These are phyloP conservation scores for Agelaius phoeniceus DNA, from an alignment of 2,113 vertebrate species.

Conservation along the genomic window DNA sequence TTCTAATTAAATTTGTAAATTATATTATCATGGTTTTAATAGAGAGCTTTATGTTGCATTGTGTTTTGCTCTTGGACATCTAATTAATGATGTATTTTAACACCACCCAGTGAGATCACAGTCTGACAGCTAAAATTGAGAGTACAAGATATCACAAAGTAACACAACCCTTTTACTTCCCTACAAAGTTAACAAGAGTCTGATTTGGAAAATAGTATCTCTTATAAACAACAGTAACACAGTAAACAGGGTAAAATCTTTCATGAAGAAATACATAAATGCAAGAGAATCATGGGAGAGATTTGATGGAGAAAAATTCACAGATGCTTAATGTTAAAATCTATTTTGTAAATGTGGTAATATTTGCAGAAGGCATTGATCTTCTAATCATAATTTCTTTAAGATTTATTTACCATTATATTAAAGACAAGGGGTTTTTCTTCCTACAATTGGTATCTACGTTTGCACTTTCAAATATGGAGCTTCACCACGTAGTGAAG, in stretches of 20 bases:
- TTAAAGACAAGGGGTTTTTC: neutral
- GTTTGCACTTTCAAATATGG: neutral
- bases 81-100: neutral
- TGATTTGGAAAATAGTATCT: neutral
- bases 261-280: neutral
- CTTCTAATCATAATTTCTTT: neutral
- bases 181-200: neutral
- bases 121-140: neutral
- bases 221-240: neutral
- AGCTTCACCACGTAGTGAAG: slow-evolving; percentile 6
- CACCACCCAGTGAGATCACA: neutral
- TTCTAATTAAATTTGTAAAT: neutral
- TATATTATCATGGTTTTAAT: neutral
- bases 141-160: neutral
- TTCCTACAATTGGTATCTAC: neutral
- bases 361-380: neutral
- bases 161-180: neutral
- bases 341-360: neutral
- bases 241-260: neutral
- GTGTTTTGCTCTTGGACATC: neutral
- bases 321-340: neutral
- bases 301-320: neutral
- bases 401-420: neutral
- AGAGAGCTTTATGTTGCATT: neutral
- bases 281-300: neutral